A percentile compares a stretch with the other conserved stretches of the same genome.
These are phyloP conservation scores for Paramormyrops hopkinsi DNA, from an alignment of 2,797 vertebrate genomes.

Conservation along the genomic window DNA sequence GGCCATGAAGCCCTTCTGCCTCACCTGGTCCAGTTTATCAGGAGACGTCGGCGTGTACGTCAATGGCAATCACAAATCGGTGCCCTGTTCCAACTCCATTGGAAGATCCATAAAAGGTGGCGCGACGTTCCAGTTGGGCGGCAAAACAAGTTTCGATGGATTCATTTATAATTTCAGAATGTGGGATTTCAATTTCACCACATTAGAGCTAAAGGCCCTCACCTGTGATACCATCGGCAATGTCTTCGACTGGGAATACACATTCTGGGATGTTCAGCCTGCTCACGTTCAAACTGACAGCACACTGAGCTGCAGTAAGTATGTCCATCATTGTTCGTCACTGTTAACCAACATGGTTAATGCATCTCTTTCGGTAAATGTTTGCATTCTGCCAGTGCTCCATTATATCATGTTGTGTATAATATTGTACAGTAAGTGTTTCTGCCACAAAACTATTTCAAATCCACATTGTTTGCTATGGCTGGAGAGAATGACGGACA, in stretches of 20 bases:
- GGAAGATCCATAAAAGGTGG: conserved; percentile 53
- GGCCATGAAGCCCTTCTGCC: conserved; percentile 69
- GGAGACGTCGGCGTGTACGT: conserved; percentile 57
- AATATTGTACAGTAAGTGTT: neutral
- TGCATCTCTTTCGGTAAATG: neutral
- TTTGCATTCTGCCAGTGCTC: neutral
- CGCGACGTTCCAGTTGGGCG: conserved; percentile 69
- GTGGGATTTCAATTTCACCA: conserved; percentile 77
- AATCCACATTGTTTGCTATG: neutral
- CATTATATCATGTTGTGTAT: no score
- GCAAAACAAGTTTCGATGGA: conserved; percentile 63
- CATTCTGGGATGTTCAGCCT: conserved; percentile 77
- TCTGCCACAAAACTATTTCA: neutral
- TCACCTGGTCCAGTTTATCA: conserved; percentile 61
- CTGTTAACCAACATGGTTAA: neutral
- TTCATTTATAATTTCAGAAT: conserved; percentile 88
- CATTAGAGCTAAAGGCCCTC: conserved; percentile 58
- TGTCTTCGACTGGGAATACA: conserved; percentile 87
- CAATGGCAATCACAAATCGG: conserved; percentile 46
- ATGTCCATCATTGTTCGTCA: neutral
- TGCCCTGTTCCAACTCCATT: conserved; percentile 50
- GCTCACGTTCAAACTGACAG: conserved; percentile 72
- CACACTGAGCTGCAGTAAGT: conserved; percentile 93
- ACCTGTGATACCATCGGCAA: conserved; percentile 75
- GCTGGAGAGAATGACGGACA: neutral